These are phyloP conservation scores for Amblyjoppa proteus DNA, from an alignment of 2,888 invertebrate genomes.

Conservation along the genomic window DNA sequence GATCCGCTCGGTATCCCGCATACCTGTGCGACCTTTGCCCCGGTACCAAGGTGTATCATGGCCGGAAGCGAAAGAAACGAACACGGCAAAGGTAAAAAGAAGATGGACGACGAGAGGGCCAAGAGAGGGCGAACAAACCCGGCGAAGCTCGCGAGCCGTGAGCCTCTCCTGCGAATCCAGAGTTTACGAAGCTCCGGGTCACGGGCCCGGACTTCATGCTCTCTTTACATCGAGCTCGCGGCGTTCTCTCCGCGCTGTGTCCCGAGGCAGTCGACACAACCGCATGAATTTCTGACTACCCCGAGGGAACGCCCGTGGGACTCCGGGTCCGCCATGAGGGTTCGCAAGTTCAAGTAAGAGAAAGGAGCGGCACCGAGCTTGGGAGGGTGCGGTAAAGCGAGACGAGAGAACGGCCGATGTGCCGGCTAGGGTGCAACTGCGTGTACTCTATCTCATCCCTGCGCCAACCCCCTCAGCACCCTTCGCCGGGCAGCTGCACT, in stretches of 20 bases:
- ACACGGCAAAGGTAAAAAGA: constrained; percentile 25
- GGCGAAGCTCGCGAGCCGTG: constrained; percentile 31
- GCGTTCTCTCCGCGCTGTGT: constrained; percentile 41
- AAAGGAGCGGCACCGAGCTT: constrained; percentile 11
- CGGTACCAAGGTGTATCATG: constrained; percentile 17
- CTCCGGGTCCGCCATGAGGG: constrained; percentile 51
- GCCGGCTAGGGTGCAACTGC: background rate
- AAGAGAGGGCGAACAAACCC: constrained; percentile 35
- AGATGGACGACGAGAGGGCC: constrained; percentile 13
- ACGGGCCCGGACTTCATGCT: constrained; percentile 34
- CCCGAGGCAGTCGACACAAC: constrained; percentile 67
- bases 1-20: background rate
- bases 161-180: constrained; percentile 30
- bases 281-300: constrained; percentile 77
- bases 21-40: constrained; percentile 19
- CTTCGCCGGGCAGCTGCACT: background rate
- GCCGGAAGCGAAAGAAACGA: constrained; percentile 27
- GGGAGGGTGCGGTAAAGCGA: constrained; percentile 35
- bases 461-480: background rate
- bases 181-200: constrained; percentile 43
- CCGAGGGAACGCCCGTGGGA: constrained; percentile 69
- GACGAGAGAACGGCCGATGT: constrained; percentile 41
- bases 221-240: constrained; percentile 43
- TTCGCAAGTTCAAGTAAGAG: constrained; percentile 54
- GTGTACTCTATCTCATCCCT: background rate